Conservation (phyloP, 2,888 invertebrate genomes). For the Hipparchia semele region DNA sequence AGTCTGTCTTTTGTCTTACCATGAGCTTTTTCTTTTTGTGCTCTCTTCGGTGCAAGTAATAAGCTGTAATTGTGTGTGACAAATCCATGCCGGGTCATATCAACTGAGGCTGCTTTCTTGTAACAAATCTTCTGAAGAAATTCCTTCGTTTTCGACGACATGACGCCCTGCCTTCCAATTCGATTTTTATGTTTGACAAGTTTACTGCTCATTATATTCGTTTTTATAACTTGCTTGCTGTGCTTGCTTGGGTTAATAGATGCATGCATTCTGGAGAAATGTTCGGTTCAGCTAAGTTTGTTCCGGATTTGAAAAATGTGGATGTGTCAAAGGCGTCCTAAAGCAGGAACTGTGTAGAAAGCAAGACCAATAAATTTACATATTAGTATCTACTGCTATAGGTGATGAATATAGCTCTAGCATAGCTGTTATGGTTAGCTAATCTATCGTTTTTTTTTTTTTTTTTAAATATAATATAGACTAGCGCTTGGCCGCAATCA, state of each 20-base stretch:
- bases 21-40: slow-evolving; percentile 41
- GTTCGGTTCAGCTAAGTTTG: neutral
- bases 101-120: slow-evolving; percentile 53
- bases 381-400: too few relatives aligned
- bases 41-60: slow-evolving; percentile 49
- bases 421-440: too few relatives aligned
- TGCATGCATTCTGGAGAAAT: neutral
- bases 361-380: too few relatives aligned
- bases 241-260: neutral
- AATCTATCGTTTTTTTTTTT: too few relatives aligned
- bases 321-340: too few relatives aligned
- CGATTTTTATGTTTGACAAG: slow-evolving; percentile 10
- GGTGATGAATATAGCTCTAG: too few relatives aligned
- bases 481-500: too few relatives aligned
- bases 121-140: slow-evolving; percentile 61
- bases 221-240: neutral
- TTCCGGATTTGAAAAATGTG: too few relatives aligned
- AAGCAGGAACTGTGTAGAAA: too few relatives aligned
- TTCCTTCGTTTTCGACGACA: slow-evolving; percentile 52
- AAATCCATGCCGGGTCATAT: slow-evolving; percentile 64
- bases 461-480: too few relatives aligned
- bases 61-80: slow-evolving; percentile 52
- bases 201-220: slow-evolving; percentile 13
- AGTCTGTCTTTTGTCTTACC: slow-evolving; percentile 40
- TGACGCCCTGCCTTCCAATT: slow-evolving; percentile 23